Base-by-base conservation (phyloP, 2,888 invertebrate species). In the Drosophila longiperda region DNA sequence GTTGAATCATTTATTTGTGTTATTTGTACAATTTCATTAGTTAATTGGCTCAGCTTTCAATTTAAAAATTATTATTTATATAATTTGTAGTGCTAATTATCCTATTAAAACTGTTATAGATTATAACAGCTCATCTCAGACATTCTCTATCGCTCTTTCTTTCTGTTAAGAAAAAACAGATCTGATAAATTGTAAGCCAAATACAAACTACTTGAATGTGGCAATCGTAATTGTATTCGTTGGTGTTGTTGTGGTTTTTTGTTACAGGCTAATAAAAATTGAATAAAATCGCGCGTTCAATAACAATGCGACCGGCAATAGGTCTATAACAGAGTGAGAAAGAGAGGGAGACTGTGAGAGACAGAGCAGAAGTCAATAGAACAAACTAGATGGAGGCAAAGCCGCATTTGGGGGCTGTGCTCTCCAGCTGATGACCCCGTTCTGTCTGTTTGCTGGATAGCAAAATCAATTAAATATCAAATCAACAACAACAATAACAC, bases 261-360 rank as follows among this genome's bases (percentile, higher is more conserved):
- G 61, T 71, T 83, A 77, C 52, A 66, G 23, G 65, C 67, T 83
- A 80, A 82, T 88, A 83, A 87, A 87, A 88, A 87, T 86, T 88
- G 80, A 83, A 88, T 88, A 88, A 86, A 86, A 80, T 88, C 84
- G 83, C 83, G 75, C 86, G 65, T 75, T 86, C 88, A 88, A 88
- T 86, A 83, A 80, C 48, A 63, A 53, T 68, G 57, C 48, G 26
- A 23, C 40, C 32, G 29, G 52, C 50, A 50, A 58, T 32, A 12
- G 34, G 29, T 3, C 50, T n/a, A 23, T 15, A 20, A 23, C 45
- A 8, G 15, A 4, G 34, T 32, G 60, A 17, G 34, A n/a, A 3
- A 7, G 38, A 12, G 0, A 4, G 29, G 2, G 20, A 20, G 52
- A 32, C 11, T 12, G 7, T 2, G 33, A 11, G 1, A n/a, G 11